phyloP scores from a whole-genome alignment of 92 coral and sea anemone species.

The Phenganax marumi region DNA sequence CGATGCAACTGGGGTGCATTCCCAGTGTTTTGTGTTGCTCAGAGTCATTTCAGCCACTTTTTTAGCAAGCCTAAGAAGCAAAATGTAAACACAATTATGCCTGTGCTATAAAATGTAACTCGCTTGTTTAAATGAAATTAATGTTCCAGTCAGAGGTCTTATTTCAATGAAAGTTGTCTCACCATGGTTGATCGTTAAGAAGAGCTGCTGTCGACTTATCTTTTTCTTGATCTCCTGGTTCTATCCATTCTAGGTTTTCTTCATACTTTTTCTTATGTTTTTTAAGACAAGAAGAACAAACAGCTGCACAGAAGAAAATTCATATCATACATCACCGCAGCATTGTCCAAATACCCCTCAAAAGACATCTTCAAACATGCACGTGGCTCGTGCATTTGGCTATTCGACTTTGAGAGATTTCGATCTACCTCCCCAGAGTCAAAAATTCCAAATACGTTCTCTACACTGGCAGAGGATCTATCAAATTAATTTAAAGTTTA shows the following conservation, averaged over 20 bases:
- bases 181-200: constrained; percentile 3
- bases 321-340: not conserved
- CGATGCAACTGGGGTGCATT: constrained; percentile 35
- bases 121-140: constrained; percentile 13
- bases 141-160: not conserved
- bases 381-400: constrained; percentile 4
- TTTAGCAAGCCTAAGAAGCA: constrained; percentile 39
- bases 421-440: not conserved
- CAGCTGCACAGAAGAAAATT: not conserved
- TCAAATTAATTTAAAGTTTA: no score
- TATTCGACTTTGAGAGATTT: not conserved
- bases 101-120: constrained; percentile 1
- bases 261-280: not conserved
- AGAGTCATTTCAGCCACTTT: constrained; percentile 33
- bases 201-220: constrained; percentile 8
- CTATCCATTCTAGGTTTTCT: not conserved
- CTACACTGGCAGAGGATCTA: not conserved
- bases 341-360: not conserved
- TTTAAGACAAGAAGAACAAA: not conserved
- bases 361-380: not conserved
- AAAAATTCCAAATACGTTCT: not conserved
- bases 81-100: constrained; percentile 10
- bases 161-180: constrained; percentile 5
- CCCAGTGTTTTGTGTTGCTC: constrained; percentile 10
- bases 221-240: not conserved